phyloP scores from a whole-genome alignment of 2,797 vertebrate genomes.

The Pteropus rufus region DNA sequence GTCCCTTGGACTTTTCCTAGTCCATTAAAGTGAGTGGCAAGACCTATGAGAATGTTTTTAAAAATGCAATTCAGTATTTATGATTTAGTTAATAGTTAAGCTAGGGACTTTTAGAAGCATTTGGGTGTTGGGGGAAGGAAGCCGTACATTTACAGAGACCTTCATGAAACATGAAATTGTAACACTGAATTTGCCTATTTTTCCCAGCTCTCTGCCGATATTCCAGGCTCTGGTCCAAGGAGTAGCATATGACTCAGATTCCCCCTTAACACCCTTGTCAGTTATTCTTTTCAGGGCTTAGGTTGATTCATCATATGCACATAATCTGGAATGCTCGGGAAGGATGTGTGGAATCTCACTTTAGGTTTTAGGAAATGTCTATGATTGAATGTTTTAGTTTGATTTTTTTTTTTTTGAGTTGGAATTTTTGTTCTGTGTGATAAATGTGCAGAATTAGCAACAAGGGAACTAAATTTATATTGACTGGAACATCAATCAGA shows the following conservation, averaged over 20 bases:
- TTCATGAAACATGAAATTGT: background rate
- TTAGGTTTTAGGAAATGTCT: conserved; percentile 9
- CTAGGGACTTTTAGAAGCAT: conserved; percentile 29
- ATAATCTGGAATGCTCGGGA: background rate
- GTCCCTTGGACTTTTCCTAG: conserved; percentile 36
- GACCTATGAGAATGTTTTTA: background rate
- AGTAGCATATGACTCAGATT: background rate
- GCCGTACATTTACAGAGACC: background rate
- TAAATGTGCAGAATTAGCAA: background rate
- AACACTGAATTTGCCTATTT: background rate
- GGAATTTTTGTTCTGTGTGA: conserved; percentile 26
- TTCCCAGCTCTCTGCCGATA: background rate
- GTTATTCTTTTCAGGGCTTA: background rate
- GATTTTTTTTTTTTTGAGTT: background rate
- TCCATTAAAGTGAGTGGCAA: conserved; percentile 8
- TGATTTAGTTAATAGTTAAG: conserved; percentile 48
- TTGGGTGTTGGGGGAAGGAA: background rate
- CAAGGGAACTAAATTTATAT: background rate
- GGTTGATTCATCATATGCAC: background rate
- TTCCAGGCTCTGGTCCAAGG: background rate
- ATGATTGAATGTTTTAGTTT: background rate
- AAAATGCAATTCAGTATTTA: conserved; percentile 31
- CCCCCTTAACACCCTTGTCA: background rate
- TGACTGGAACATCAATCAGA: background rate
- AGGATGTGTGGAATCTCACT: background rate